Percentiles rank a stretch among this genome's conserved stretches.
These are phyloP conservation scores for Columba livia DNA, from an alignment of 2,113 vertebrate genomes.

Conservation along the genomic window DNA sequence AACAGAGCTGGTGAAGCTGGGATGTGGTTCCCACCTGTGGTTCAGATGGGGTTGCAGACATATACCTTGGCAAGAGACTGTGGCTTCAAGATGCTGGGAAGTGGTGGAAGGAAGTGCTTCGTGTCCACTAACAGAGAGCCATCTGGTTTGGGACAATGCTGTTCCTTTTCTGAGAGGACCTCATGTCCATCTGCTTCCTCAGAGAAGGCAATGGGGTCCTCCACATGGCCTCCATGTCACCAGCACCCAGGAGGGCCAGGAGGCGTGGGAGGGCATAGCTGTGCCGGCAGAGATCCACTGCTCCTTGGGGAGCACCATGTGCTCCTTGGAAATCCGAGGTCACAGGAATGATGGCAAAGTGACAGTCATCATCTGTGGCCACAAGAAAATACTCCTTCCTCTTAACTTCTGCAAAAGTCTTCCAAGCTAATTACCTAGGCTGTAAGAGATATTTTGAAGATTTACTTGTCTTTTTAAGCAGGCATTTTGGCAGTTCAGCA, in stretches of 20 bases:
- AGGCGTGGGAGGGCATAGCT: neutral
- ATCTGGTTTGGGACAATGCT: neutral
- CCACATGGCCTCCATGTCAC: neutral
- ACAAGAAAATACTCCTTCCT: neutral
- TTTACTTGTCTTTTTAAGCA: neutral
- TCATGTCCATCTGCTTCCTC: neutral
- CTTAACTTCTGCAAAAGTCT: neutral
- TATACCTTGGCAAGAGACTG: neutral
- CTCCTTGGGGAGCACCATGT: neutral
- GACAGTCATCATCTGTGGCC: neutral
- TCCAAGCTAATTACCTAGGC: neutral
- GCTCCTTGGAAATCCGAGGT: neutral
- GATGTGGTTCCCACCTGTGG: neutral
- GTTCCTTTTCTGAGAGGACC: neutral
- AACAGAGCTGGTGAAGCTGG: neutral
- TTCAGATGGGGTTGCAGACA: neutral
- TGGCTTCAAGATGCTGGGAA: neutral
- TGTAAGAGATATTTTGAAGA: neutral
- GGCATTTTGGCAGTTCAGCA: neutral
- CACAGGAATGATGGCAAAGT: neutral
- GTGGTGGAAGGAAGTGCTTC: accelerated
- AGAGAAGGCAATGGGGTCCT: neutral
- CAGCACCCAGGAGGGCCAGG: neutral
- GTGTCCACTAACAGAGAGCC: neutral
- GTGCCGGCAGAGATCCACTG: neutral